Base-by-base conservation (phyloP, 1,140 invertebrate genomes). In the Drosophila repletoides region DNA sequence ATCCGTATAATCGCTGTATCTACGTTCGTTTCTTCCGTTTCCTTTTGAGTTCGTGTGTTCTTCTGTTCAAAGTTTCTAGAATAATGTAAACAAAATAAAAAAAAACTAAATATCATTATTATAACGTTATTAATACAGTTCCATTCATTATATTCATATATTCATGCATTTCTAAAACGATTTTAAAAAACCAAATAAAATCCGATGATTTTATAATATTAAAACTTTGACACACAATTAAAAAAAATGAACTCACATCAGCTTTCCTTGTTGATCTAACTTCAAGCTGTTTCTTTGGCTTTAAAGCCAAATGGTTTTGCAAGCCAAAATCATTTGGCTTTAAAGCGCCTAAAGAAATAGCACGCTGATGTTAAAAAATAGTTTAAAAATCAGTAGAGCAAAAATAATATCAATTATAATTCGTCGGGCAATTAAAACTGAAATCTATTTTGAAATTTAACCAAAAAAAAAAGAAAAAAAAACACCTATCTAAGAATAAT, bases 191-290 rank as follows among this genome's bases (percentile, higher is more conserved):
- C 36, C 38, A 59, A 76, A 73, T 83, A 89, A 84, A 88, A 84
- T 84, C 76, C 68, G 88, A 89, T 89, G 88, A 89, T 89, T 83
- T 89, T 89, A 89, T 89, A 88, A 89, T 89, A 89, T 89, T 89
- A 89, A 89, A 89, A 89, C 88, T 83, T 89, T 89, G 88, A 89
- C 88, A 89, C 88, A 79, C 69, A 67, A 63, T 70, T 64, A 71
- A 76, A 31, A 53, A 24, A 64, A 45, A 60, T 29, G 15, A 40
- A 34, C 28, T 31, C 22, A 56, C 58, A 80, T 72, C 68, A 63
- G 67, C 26, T 28, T 3, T 5, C 22, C 34, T 48, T 29, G 58
- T 26, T 12, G 2, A 49, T 14, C 19, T n/a, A 5, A 26, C 17
- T 36, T 12, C 12, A 5, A 6, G 12, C 34, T 52, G 60, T 80